Conservation (phyloP, 2,888 invertebrate genomes). For the Caenorhabditis sp. region DNA sequence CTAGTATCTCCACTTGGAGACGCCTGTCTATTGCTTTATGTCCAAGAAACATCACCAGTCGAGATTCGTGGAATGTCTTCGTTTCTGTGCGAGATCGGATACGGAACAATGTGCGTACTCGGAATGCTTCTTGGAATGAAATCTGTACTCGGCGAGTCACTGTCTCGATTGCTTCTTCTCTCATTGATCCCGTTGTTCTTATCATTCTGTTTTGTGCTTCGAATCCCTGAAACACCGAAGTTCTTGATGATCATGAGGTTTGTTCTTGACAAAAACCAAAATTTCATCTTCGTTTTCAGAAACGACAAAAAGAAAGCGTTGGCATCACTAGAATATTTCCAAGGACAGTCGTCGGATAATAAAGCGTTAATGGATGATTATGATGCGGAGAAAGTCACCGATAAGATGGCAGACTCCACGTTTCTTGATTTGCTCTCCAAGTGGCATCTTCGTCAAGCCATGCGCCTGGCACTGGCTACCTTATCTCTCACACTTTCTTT, state of each 20-base stretch:
- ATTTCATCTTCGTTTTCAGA: constrained; percentile 51
- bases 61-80: constrained; percentile 76
- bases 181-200: constrained; percentile 74
- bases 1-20: constrained; percentile 77
- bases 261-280: background rate
- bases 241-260: constrained; percentile 77
- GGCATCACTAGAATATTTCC: constrained; percentile 77
- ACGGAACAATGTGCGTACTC: constrained; percentile 78
- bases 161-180: constrained; percentile 73
- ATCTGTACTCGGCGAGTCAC: constrained; percentile 76
- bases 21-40: constrained; percentile 77
- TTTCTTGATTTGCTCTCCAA: constrained; percentile 72
- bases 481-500: constrained; percentile 78
- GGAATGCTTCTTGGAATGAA: constrained; percentile 79
- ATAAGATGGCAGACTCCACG: constrained; percentile 37
- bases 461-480: constrained; percentile 74
- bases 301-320: constrained; percentile 71
- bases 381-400: constrained; percentile 68
- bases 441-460: constrained; percentile 79
- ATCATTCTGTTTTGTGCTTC: constrained; percentile 73
- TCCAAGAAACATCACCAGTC: constrained; percentile 78
- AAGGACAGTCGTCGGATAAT: constrained; percentile 71
- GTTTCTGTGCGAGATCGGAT: constrained; percentile 80
- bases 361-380: constrained; percentile 70
- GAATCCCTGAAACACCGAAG: constrained; percentile 80